phyloP scores from a whole-genome alignment of 2,113 vertebrate species.

The Falcunculus frontatus region DNA sequence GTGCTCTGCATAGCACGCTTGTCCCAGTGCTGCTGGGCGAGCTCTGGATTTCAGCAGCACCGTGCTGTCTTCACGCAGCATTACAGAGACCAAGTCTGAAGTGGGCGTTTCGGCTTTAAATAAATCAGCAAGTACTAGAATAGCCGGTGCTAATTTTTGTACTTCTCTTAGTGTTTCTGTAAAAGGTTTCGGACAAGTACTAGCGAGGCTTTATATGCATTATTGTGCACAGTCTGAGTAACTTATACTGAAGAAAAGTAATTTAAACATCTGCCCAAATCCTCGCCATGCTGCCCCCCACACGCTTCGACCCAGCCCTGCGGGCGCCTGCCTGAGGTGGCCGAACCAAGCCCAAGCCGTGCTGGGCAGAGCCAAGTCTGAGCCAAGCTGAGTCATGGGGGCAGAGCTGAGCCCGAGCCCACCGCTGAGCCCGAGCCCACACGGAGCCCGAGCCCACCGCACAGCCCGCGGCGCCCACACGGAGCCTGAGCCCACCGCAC shows the following conservation, averaged over 20 bases:
- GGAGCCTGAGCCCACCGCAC: no score
- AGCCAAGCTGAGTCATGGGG: neutral
- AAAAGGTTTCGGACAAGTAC: neutral
- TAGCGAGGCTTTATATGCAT: neutral
- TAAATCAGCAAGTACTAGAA: neutral
- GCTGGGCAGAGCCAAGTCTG: neutral
- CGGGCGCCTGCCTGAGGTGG: neutral
- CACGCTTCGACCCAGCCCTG: neutral
- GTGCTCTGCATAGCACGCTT: rapidly evolving
- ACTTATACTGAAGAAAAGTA: neutral
- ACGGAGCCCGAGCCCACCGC: neutral
- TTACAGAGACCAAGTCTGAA: neutral
- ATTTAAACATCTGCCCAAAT: neutral
- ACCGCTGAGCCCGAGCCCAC: neutral
- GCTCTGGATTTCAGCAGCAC: neutral
- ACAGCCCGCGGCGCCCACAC: neutral
- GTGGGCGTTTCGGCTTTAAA: neutral
- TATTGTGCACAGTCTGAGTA: neutral
- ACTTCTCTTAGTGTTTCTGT: neutral
- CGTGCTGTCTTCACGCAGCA: neutral
- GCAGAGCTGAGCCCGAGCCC: neutral
- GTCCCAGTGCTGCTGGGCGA: neutral
- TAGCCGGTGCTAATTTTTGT: neutral
- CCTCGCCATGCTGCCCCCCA: rapidly evolving
- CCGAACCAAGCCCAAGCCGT: neutral